Base-by-base conservation (phyloP, 2,113 vertebrate genomes). In the Campylomormyrus tamandua region DNA sequence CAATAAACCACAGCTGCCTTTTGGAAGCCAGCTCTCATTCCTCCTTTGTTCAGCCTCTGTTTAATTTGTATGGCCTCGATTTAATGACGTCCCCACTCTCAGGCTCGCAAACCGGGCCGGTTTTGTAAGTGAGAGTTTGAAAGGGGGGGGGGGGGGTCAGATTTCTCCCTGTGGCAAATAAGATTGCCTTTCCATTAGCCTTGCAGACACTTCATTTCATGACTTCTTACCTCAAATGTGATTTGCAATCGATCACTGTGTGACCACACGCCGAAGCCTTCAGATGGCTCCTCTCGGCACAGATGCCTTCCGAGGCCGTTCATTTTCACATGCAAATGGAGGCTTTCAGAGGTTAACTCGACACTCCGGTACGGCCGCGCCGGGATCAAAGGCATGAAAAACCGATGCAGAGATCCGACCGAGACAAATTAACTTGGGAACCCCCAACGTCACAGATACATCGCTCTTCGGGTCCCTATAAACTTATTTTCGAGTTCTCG, bases 171-270 rank as follows among this genome's bases (percentile, higher is more conserved):
- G 27, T 83, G 74, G 88, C 88, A 89, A 89, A 83, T 58, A 89
- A 89, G 53, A 89, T 89, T 89, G 83, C 83, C 52, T 90, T 90
- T 90, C 89, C 83, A 90, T 66, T 58, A 90, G 52, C 53, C 89
- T 90, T 90, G 53, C 89, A 85, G 83, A 56, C 89, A 90, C 53
- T 90, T 90, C 80, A 90, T 90, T 90, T 85, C 89, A 90, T 86
- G 83, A 90, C 89, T 90, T 90, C 53, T 58, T 84, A 89, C 56
- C 50, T 31, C 50, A 83, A 84, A 90, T 86, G 89, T 85, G 89
- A 85, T 85, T 90, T 86, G 89, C 53, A 86, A 90, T 90, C 52
- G 52, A 85, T 90, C 53, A 90, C 80, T 13, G 70, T 77, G 80
- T 86, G 89, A 86, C 83, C 80, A 62, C 89, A 90, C 35, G 42